phyloP scores from a whole-genome alignment of 2,797 vertebrate genomes.

The Percopsis omiscomaycus region DNA sequence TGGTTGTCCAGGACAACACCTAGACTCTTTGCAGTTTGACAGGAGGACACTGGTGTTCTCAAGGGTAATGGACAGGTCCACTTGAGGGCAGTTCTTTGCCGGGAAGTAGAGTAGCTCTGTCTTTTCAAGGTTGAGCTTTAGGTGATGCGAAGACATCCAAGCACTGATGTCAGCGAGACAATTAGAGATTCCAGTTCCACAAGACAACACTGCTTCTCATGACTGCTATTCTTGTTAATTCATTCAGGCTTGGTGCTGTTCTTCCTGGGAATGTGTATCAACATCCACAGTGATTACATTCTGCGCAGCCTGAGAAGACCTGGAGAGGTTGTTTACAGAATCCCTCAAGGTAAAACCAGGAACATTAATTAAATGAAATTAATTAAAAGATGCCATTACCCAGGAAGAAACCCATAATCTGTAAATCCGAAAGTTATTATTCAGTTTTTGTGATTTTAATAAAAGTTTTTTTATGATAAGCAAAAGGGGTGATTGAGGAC shows the following conservation, averaged over 20 bases:
- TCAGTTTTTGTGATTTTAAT: no score
- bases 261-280: conserved; percentile 85
- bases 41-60: no score
- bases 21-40: no score
- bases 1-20: no score
- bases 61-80: no score
- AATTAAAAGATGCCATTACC: not conserved
- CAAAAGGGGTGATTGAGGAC: no score
- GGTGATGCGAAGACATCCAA: no score
- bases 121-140: no score
- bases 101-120: no score
- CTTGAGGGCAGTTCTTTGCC: no score
- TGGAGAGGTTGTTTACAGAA: conserved; percentile 83
- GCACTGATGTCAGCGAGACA: no score
- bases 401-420: not conserved
- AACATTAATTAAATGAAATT: not conserved
- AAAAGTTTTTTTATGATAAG: no score
- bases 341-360: conserved; percentile 82
- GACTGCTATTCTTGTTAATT: not conserved
- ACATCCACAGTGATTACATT: conserved; percentile 89
- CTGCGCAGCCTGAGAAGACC: conserved; percentile 85
- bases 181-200: not conserved
- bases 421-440: not conserved
- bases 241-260: conserved; percentile 82
- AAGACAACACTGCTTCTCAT: not conserved